Base-by-base conservation (phyloP, 1,140 invertebrate genomes). In the Pomacea maculata region DNA sequence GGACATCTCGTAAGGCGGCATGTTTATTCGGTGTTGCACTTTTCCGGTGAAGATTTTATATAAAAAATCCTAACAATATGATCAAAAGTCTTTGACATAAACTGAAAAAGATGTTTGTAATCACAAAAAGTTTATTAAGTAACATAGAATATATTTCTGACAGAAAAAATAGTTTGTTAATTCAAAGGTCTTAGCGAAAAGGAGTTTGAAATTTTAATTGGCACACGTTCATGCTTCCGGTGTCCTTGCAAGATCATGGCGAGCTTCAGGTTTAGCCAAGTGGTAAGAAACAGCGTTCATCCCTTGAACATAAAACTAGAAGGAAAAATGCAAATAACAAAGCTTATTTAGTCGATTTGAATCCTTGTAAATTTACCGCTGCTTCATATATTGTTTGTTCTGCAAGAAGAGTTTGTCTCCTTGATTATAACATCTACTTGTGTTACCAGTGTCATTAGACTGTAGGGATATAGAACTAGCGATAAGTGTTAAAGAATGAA, bases 1-100 rank as follows among this genome's bases (percentile, higher is more conserved):
- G 21, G 84, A 75, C 67, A 87, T 45, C 77, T 87, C 85, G 79
- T 87, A 87, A 11, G 78, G 76, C 34, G 86, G 86, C 86, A 87
- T 87, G 65, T 67, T 81, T 25, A 29, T 54, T 25, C 54, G 29
- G 9, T 67, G n/a, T 55, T 34, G 14, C 12, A 17, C 67, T 61
- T 55, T 52, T 55, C 68, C 65, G n/a, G n/a, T 64, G n/a, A 52
- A 71, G 21, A 21, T 68, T 34, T 52, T 25, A 25, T 65, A 61
- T 77, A 11, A 21, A 5, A 21, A 15, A 19, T 17, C 19, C 9
- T 77, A 11, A 17, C 11, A 61, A 19, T 5, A 19, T 75, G 17
- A 45, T 75, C 52, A 11, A 63, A 34, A 12, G 17, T 25, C 64
- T n/a, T 52, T 67, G 34, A 15, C 61, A 70, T 25, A n/a, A n/a